Base-by-base conservation (phyloP, 2,113 vertebrate species). In the Macquaria ambigua region DNA sequence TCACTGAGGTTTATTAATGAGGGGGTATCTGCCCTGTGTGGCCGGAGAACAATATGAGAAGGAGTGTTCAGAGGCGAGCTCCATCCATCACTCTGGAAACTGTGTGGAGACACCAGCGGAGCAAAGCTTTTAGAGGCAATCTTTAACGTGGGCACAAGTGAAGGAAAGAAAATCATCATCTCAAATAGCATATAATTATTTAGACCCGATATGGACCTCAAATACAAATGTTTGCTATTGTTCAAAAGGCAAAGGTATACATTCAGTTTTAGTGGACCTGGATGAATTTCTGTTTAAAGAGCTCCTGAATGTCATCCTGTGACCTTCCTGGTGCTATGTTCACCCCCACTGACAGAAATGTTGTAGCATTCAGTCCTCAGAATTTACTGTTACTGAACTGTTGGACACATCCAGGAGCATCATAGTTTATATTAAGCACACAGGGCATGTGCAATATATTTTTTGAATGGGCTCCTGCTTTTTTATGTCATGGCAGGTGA, bases 1-100 rank as follows among this genome's bases (percentile, higher is more conserved):
- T 95, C 92, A 93, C 71, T 55, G 74, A 77, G 75, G 70, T 89
- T 94, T 93, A 94, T 93, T 94, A 95, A 95, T 90, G 90, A 93
- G 89, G 41, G 77, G 75, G 63, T 84, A 84, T 88, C 50, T 81
- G 89, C 81, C 87, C 86, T 80, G 78, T 84, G 90, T 89, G 84
- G 87, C 84, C 85, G 7, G 71, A 91, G 93, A 93, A 89, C 87
- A 91, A 93, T 91, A 86, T 87, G 78, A 92, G 85, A 91, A 77
- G 66, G 82, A 87, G 74, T 8, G 28, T 85, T 93, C 86, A 68
- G 80, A 83, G 80, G 61, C 66, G 1, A 71, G 68, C 74, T 50
- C 70, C 87, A 94, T 94, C 87, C 86, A 90, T 93, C 92, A 94
- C 87, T 76, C 12, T 81, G 83, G 48, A 84, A 87, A 86, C 72